phyloP scores from a whole-genome alignment of 2,888 invertebrate species.

The Ophion obscuratus region DNA sequence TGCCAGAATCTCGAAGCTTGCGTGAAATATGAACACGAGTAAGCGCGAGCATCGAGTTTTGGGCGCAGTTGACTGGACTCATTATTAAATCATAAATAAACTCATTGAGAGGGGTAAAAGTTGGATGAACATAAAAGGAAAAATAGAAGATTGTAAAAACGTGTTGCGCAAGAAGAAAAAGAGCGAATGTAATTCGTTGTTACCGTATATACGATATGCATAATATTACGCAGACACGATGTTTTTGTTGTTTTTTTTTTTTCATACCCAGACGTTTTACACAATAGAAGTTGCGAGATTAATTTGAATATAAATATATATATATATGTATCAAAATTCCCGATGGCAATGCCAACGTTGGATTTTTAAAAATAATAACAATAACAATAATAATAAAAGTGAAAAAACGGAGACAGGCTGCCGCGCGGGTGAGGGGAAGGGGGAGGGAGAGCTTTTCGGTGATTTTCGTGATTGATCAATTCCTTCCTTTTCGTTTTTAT shows the following conservation, averaged over 20 bases:
- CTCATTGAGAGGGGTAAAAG: constrained; percentile 24
- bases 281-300: constrained; percentile 45
- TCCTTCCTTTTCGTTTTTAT: constrained; percentile 49
- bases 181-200: constrained; percentile 44
- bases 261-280: constrained; percentile 31
- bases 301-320: constrained; percentile 21
- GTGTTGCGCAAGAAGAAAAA: constrained; percentile 2
- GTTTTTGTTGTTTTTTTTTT: constrained; percentile 42
- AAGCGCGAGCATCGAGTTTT: constrained; percentile 37
- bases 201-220: constrained; percentile 55
- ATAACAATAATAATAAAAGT: background rate
- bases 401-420: constrained; percentile 19
- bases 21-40: constrained; percentile 17
- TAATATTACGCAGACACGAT: constrained; percentile 57
- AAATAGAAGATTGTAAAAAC: background rate
- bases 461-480: constrained; percentile 58
- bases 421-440: constrained; percentile 11
- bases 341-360: background rate
- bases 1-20: constrained; percentile 35
- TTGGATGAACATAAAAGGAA: constrained; percentile 3
- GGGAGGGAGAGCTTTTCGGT: constrained; percentile 31
- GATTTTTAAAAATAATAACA: constrained; percentile 6
- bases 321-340: constrained; percentile 5
- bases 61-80: constrained; percentile 54
- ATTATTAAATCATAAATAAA: constrained; percentile 52